Conservation (phyloP, 2,113 vertebrate species). For the Vulpes lagopus region DNA sequence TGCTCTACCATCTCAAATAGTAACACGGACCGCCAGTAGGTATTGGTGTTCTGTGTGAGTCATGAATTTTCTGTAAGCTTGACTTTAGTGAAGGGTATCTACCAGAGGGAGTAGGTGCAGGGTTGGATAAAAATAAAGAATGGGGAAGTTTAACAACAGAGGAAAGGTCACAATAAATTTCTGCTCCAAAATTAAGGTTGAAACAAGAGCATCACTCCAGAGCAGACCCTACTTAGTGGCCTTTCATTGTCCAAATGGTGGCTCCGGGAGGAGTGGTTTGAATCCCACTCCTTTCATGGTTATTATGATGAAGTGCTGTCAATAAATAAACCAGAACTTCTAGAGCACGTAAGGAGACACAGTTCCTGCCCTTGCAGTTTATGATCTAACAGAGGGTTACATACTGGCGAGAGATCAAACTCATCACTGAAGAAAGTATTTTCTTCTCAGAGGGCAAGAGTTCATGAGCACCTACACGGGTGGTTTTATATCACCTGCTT, state of each 20-base stretch:
- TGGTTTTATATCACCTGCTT: not conserved
- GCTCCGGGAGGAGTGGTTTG: not conserved
- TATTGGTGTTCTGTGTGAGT: no score
- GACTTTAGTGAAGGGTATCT: not conserved
- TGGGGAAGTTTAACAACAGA: not conserved
- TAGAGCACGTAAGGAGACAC: not conserved
- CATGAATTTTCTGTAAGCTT: not conserved
- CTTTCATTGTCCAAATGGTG: not conserved
- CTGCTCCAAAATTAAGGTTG: not conserved
- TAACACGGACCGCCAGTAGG: not conserved
- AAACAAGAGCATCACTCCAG: not conserved
- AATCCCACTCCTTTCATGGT: accelerated
- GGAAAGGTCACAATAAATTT: not conserved
- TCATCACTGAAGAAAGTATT: not conserved
- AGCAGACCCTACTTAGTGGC: not conserved
- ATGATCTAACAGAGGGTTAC: not conserved
- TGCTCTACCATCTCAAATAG: not conserved
- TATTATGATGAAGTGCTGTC: not conserved
- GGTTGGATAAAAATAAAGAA: not conserved
- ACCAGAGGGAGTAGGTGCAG: not conserved
- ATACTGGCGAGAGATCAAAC: not conserved
- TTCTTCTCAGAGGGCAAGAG: not conserved
- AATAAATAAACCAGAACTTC: not conserved
- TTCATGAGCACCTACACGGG: not conserved
- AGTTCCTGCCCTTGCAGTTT: not conserved